Evolutionary conservation across 2,888 invertebrate species (phyloP).

Genomic region (Chrysolina americana): DNA sequence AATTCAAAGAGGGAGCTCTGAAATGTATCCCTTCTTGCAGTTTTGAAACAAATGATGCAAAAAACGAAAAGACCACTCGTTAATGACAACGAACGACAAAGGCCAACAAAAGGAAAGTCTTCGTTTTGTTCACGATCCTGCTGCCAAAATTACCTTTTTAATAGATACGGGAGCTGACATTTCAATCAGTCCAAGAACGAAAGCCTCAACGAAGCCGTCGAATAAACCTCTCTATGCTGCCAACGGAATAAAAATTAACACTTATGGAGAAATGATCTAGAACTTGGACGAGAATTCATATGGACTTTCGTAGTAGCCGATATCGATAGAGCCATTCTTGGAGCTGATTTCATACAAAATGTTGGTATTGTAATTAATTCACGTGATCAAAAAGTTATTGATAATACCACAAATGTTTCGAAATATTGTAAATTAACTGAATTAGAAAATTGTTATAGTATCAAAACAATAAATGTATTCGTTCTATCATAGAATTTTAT

Average conservation of each 20-base stretch:
- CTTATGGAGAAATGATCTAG: background rate
- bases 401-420: background rate
- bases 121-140: background rate
- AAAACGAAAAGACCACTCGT: background rate
- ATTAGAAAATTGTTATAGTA: background rate
- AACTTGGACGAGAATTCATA: background rate
- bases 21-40: background rate
- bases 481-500: background rate
- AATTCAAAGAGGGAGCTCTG: background rate
- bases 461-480: conserved; percentile 13
- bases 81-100: background rate
- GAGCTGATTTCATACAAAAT: background rate
- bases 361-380: no score
- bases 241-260: background rate
- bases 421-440: background rate
- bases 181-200: background rate
- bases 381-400: no score
- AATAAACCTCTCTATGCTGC: background rate
- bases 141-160: background rate
- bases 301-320: background rate
- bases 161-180: background rate
- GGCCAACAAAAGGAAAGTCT: no score
- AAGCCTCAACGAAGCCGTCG: background rate
- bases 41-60: background rate
- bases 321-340: background rate